phyloP scores from a whole-genome alignment of 2,797 vertebrate species.

The Rhyacichthys aspro region DNA sequence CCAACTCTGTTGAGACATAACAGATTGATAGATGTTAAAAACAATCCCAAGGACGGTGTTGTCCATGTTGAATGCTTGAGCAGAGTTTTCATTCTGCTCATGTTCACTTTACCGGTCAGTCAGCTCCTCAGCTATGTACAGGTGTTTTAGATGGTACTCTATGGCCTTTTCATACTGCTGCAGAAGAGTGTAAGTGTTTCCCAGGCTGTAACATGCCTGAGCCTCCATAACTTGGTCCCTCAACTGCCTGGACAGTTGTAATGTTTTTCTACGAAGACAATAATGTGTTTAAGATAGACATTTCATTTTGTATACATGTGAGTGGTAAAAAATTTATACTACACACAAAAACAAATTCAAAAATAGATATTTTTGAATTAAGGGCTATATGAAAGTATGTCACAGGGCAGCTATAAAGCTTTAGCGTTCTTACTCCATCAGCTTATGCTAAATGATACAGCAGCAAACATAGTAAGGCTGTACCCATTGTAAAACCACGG shows the following conservation, averaged over 20 bases:
- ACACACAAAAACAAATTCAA: not conserved
- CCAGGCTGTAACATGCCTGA: conserved; percentile 97
- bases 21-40: not conserved
- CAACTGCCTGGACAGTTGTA: conserved; percentile 93
- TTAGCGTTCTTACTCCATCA: no score
- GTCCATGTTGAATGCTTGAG: not conserved
- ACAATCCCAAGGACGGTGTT: not conserved
- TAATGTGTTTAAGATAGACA: no score
- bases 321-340: not conserved
- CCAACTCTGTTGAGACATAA: conserved; percentile 84
- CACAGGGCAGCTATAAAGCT: no score
- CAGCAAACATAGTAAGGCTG: no score
- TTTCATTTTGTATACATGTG: not conserved
- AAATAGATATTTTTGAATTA: no score
- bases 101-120: conserved; percentile 84
- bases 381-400: no score
- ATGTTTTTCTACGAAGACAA: conserved; percentile 84
- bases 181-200: conserved; percentile 94
- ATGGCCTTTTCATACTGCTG: conserved; percentile 91
- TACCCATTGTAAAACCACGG: no score
- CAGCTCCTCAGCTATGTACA: conserved; percentile 94
- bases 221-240: conserved; percentile 96
- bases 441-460: no score
- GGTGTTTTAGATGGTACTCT: conserved; percentile 93
- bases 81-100: conserved; percentile 61